Conservation (phyloP, 2,113 vertebrate species). For the Helogale parvula region DNA sequence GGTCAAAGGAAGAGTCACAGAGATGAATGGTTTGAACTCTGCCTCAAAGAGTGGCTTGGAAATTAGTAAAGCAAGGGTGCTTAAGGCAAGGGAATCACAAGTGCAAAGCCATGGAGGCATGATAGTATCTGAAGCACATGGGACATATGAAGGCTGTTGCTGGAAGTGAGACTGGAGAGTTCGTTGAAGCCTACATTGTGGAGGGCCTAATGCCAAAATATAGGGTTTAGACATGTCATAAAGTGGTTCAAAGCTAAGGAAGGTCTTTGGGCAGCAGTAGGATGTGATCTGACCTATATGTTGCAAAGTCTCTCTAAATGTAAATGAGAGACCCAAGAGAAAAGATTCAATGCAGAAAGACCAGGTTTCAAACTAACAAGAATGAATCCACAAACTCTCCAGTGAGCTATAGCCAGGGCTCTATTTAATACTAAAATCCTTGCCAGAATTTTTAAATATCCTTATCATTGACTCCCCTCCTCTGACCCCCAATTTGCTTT, state of each 20-base stretch:
- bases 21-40: neutral
- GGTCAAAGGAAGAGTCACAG: neutral
- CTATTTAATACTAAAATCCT: constrained; percentile 31
- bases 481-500: constrained; percentile 23
- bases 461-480: neutral
- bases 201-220: neutral
- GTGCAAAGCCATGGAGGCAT: neutral
- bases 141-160: neutral
- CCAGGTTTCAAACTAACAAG: neutral
- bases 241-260: neutral
- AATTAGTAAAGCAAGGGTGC: neutral
- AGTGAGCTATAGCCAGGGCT: neutral
- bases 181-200: neutral
- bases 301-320: neutral
- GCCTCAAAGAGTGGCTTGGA: neutral
- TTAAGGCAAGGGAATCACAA: neutral
- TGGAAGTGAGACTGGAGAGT: neutral
- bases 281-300: neutral
- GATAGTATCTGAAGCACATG: neutral
- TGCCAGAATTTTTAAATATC: neutral
- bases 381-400: neutral
- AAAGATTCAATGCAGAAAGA: neutral
- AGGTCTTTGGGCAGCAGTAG: neutral
- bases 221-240: neutral
- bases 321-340: neutral